phyloP scores from a whole-genome alignment of 2,888 invertebrate species.

The Philonicus albiceps region DNA sequence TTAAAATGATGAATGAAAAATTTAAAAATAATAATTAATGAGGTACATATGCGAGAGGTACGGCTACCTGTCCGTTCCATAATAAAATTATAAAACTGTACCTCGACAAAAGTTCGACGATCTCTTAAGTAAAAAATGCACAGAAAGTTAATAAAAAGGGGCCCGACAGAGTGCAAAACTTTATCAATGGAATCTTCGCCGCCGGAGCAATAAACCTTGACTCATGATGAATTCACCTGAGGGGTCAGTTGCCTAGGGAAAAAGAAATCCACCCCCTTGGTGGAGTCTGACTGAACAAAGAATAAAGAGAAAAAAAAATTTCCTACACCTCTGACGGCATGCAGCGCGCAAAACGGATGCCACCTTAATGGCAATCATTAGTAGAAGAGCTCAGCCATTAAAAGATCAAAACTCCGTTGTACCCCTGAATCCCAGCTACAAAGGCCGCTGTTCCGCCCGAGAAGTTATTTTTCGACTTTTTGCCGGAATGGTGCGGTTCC shows the following conservation, averaged over 20 bases:
- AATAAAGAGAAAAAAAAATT: constrained; percentile 2
- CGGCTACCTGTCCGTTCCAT: background rate
- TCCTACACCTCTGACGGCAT: background rate
- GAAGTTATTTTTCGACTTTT: constrained; percentile 11
- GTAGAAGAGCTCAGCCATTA: constrained; percentile 28
- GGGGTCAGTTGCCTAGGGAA: background rate
- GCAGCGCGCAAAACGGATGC: constrained; percentile 5
- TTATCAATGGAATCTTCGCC: background rate
- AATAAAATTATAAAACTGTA: background rate
- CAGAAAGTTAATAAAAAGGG: background rate
- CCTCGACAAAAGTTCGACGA: background rate
- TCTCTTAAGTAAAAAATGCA: background rate
- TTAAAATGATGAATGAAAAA: background rate
- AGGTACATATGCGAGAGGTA: background rate
- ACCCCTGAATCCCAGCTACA: background rate
- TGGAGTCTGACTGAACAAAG: background rate
- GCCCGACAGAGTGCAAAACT: background rate
- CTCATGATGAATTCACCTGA: background rate
- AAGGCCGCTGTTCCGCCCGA: constrained; percentile 22
- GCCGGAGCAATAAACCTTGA: constrained; percentile 23
- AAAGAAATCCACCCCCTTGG: background rate
- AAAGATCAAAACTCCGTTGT: constrained; percentile 20
- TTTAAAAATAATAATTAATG: background rate
- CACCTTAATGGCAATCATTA: constrained; percentile 34
- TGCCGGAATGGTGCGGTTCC: background rate